phyloP scores from a whole-genome alignment of 2,797 vertebrate genomes.

The Galaxias olidus region DNA sequence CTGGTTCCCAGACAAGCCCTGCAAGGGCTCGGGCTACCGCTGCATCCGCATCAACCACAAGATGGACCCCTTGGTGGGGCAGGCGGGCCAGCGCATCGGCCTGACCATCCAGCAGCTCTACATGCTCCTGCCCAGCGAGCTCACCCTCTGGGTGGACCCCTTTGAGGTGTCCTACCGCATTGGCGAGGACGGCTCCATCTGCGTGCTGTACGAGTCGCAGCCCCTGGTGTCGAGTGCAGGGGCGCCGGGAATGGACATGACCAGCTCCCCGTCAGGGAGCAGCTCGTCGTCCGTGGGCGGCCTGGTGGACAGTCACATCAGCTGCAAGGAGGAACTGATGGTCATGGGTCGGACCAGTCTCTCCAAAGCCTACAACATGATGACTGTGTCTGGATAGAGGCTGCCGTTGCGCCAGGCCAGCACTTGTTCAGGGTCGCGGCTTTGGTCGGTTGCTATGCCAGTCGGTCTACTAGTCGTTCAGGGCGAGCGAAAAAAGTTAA shows the following conservation, averaged over 20 bases:
- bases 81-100: conserved; percentile 91
- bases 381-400: conserved; percentile 97
- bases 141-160: conserved; percentile 97
- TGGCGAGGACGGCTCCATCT: conserved; percentile 96
- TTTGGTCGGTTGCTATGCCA: conserved; percentile 42
- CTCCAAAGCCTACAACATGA: conserved; percentile 97
- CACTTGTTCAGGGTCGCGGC: conserved; percentile 64
- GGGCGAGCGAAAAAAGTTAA: conserved; percentile 68
- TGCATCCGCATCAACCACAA: conserved; percentile 99
- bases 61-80: conserved; percentile 95
- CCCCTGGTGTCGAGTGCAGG: conserved; percentile 63
- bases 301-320: conserved; percentile 96
- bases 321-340: conserved; percentile 98
- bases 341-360: conserved; percentile 90
- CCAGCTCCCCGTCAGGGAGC: conserved; percentile 62
- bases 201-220: conserved; percentile 92
- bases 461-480: conserved; percentile 39
- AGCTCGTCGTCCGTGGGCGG: conserved; percentile 65
- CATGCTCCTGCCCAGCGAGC: conserved; percentile 92
- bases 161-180: conserved; percentile 97
- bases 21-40: conserved; percentile 93
- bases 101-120: conserved; percentile 95
- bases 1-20: conserved; percentile 95
- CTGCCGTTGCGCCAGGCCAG: conserved; percentile 40
- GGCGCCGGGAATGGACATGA: conserved; percentile 37